A percentile compares a stretch with the other conserved stretches of the same genome.
These are phyloP conservation scores for Tragelaphus imberbis DNA, from an alignment of 2,113 vertebrate species.

Conservation along the genomic window DNA sequence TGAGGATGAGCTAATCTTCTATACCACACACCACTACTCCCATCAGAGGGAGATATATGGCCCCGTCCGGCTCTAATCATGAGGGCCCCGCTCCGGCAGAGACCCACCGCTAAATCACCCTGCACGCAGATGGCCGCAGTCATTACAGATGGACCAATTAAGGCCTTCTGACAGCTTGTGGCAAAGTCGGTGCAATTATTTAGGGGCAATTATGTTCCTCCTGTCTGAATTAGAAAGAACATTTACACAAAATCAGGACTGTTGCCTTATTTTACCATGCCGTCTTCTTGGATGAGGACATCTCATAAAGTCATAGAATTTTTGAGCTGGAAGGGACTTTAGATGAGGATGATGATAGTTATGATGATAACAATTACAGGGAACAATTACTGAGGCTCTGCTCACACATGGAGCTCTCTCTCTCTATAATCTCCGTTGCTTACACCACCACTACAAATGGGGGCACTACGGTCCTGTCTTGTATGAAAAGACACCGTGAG, in stretches of 20 bases:
- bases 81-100: neutral
- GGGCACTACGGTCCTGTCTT: neutral
- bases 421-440: neutral
- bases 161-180: constrained; percentile 38
- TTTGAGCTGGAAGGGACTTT: neutral
- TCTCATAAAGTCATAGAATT: neutral
- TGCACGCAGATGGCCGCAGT: neutral
- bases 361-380: neutral
- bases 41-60: neutral
- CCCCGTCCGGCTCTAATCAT: neutral
- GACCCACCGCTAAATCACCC: neutral
- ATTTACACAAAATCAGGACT: constrained; percentile 1
- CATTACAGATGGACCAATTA: constrained; percentile 42
- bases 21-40: neutral
- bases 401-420: neutral
- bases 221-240: constrained; percentile 1
- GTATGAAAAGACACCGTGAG: neutral
- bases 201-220: constrained; percentile 38
- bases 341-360: neutral
- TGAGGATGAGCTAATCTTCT: neutral
- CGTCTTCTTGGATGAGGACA: neutral
- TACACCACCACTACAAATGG: neutral
- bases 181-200: constrained; percentile 38
- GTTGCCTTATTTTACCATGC: neutral
- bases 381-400: neutral